Evolutionary conservation across 2,113 vertebrate genomes (phyloP), one percentile per base, ranked within the genome.

Genomic region (Rhynchopsitta pachyrhyncha): DNA sequence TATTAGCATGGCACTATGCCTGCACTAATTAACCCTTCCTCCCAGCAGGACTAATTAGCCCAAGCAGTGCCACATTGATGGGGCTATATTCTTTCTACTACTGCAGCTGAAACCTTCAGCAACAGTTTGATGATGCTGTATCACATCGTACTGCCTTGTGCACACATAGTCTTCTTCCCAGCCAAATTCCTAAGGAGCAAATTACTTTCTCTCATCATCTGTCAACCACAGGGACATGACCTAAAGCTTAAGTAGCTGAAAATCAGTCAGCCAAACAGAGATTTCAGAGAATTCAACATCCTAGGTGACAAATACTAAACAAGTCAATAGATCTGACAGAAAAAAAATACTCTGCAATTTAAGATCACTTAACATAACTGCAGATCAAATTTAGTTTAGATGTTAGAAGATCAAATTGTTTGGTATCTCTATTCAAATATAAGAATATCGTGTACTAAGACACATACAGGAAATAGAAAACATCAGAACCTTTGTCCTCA

Each of bases 21-120:
- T 57, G 59, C 41, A 17, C 93, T 91, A 91, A 96, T 94, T 89
- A 94, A 96, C 91, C 84, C 60, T 89, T 70, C 64, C 42, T 67
- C 81, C 47, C 90, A 94, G 87, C 84, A 92, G 81, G 80, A 42
- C 60, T 91, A 89, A 96, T 87, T 87, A 94, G 71, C 64, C 33
- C 59, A 77, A 53, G 71, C 80, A 87, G 47, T 42, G 59, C 24
- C 8, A 4, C 63, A 67, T 7, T 59, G 69, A 59, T 29, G 47
- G 66, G 46, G 60, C 73, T 81, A 13, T 24, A n/a, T 64, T 89
- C 44, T 67, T 80, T 74, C 90, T 82, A 63, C 49, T 31, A 28
- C 28, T 91, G 73, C 55, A 92, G 92, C 77, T 91, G 84, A 77
- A 95, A 82, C 11, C 1, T 63, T 82, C 81, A 78, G 81, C 60